Conservation (phyloP, 2,113 vertebrate genomes). For the Grantiella picta region DNA sequence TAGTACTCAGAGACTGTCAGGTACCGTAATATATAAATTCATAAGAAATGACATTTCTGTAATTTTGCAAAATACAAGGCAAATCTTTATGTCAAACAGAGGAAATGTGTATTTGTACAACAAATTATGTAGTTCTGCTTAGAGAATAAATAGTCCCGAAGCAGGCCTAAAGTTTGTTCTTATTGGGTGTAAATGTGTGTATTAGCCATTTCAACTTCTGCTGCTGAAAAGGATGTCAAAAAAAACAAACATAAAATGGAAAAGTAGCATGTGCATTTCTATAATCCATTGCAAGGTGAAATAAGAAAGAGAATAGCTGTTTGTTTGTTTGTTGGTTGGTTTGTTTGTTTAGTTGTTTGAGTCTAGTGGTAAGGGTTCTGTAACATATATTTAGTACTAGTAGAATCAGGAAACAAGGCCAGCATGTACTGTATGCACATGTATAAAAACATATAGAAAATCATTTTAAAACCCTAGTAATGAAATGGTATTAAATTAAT, state of each 20-base stretch:
- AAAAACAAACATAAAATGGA: not conserved
- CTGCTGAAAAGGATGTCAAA: not conserved
- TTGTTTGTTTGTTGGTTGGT: not conserved
- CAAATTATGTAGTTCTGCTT: not conserved
- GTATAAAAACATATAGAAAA: not conserved
- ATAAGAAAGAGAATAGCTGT: not conserved
- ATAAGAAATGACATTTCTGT: not conserved
- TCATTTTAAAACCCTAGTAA: not conserved
- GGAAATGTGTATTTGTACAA: not conserved
- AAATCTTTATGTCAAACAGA: not conserved
- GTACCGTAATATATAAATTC: not conserved
- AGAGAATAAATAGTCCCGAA: not conserved
- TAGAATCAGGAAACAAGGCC: not conserved
- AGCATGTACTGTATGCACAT: not conserved
- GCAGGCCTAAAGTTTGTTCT: not conserved
- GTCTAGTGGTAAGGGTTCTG: not conserved
- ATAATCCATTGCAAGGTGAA: not conserved
- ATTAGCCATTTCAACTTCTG: not conserved
- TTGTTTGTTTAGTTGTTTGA: not conserved
- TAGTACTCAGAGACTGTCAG: not conserved
- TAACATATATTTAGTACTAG: not conserved
- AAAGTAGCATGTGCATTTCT: not conserved
- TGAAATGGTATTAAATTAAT: not conserved
- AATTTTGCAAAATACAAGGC: not conserved
- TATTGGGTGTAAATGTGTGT: not conserved